phyloP scores from a whole-genome alignment of 2,113 vertebrate species.

The Oxyruncus cristatus region DNA sequence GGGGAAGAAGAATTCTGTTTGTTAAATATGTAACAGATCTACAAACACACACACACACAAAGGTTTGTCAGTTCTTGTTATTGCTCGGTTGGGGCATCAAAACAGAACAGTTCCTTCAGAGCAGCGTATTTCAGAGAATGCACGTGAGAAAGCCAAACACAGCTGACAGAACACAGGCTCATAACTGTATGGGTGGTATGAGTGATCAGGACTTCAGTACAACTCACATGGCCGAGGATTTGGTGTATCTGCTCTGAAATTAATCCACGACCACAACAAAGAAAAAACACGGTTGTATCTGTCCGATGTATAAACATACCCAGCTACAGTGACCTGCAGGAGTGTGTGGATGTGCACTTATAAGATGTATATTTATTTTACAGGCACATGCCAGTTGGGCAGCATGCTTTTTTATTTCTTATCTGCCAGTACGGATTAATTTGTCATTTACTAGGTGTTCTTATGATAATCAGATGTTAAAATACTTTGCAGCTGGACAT shows the following conservation, averaged over 20 bases:
- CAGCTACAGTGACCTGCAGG: background rate
- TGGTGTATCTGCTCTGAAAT: background rate
- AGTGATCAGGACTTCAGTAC: background rate
- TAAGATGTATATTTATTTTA: background rate
- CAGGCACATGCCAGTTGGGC: background rate
- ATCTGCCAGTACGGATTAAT: background rate
- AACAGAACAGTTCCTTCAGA: background rate
- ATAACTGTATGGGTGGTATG: background rate
- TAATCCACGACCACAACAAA: background rate
- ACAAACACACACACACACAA: background rate
- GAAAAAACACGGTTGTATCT: background rate
- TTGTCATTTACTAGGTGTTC: background rate
- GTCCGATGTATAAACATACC: background rate
- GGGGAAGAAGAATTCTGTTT: background rate
- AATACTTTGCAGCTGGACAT: background rate
- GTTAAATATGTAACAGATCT: background rate
- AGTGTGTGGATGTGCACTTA: background rate
- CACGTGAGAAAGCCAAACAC: background rate
- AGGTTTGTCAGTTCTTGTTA: background rate
- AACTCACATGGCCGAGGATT: background rate
- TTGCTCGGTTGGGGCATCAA: background rate
- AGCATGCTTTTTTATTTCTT: background rate
- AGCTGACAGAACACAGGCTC: background rate
- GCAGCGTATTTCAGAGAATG: background rate
- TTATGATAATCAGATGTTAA: background rate